A percentile compares a stretch with the other conserved stretches of the same genome.
These are phyloP conservation scores for Lysiphlebus fabarum DNA, from an alignment of 1,140 invertebrate genomes.

Conservation along the genomic window DNA sequence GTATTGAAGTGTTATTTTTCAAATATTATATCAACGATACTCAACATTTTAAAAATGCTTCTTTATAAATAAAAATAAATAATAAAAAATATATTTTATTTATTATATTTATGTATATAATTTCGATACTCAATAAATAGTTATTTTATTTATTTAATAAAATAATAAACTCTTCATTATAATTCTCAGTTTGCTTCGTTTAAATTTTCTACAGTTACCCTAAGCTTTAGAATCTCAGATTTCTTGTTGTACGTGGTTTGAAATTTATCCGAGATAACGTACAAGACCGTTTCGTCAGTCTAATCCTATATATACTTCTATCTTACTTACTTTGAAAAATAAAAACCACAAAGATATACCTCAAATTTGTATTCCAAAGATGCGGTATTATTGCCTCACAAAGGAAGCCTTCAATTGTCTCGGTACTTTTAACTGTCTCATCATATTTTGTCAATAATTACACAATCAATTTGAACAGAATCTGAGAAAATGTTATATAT, in stretches of 20 bases:
- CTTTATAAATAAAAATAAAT: no score
- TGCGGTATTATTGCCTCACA: slow-evolving; percentile 11
- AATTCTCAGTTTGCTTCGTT: no score
- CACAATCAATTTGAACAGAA: background rate
- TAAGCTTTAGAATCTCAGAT: slow-evolving; percentile 1
- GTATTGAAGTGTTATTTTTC: no score
- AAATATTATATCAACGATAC: no score
- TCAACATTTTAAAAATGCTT: no score
- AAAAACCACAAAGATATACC: background rate
- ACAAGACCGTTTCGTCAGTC: background rate
- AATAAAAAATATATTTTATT: no score
- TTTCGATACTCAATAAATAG: no score
- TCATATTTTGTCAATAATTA: slow-evolving; percentile 14
- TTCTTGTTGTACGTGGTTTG: slow-evolving; percentile 12
- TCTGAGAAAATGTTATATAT: no score
- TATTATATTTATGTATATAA: no score
- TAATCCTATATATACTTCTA: slow-evolving; percentile 4
- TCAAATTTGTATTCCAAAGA: slow-evolving; percentile 13
- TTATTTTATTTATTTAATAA: no score
- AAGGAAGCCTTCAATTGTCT: slow-evolving; percentile 8
- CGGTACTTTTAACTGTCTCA: slow-evolving; percentile 1
- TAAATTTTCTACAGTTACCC: no score
- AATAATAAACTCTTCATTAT: no score
- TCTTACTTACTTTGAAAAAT: background rate
- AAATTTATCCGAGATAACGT: slow-evolving; percentile 3